phyloP scores from a whole-genome alignment of 2,888 invertebrate species.

The Malthinus seriepunctatus region DNA sequence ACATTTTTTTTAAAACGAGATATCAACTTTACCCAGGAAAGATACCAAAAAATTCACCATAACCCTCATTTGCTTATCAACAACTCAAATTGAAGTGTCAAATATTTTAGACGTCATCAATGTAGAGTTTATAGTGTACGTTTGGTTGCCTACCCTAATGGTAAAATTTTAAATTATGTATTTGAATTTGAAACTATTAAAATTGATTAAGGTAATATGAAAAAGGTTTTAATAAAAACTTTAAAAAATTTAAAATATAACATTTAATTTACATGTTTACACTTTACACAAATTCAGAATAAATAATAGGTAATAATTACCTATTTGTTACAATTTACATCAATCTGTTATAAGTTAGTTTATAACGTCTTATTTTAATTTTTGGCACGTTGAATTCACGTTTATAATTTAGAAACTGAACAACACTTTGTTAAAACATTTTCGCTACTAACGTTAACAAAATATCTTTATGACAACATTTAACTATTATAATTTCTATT shows the following conservation, averaged over 20 bases:
- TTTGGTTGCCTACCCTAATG: too few species aligned
- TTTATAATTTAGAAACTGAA: conserved; percentile 7
- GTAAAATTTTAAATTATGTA: too few species aligned
- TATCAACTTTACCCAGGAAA: background rate
- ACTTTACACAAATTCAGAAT: too few species aligned
- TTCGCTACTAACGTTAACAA: background rate
- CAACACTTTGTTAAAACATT: background rate
- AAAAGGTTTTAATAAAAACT: too few species aligned
- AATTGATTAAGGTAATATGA: too few species aligned
- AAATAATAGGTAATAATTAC: too few species aligned
- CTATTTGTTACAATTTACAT: background rate
- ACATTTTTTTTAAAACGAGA: background rate
- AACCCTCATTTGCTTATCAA: conserved; percentile 3
- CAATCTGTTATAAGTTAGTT: background rate
- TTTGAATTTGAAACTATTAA: too few species aligned
- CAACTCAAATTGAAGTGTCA: background rate
- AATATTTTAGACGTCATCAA: background rate
- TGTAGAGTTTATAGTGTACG: too few species aligned
- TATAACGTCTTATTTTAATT: conserved; percentile 9
- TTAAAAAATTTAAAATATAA: too few species aligned
- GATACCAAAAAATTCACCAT: background rate
- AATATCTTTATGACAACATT: background rate
- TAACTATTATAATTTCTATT: background rate
- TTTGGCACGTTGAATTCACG: conserved; percentile 26
- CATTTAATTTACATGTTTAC: too few species aligned